phyloP scores from a whole-genome alignment of 1,140 invertebrate species.

The Camponotus floridanus region DNA sequence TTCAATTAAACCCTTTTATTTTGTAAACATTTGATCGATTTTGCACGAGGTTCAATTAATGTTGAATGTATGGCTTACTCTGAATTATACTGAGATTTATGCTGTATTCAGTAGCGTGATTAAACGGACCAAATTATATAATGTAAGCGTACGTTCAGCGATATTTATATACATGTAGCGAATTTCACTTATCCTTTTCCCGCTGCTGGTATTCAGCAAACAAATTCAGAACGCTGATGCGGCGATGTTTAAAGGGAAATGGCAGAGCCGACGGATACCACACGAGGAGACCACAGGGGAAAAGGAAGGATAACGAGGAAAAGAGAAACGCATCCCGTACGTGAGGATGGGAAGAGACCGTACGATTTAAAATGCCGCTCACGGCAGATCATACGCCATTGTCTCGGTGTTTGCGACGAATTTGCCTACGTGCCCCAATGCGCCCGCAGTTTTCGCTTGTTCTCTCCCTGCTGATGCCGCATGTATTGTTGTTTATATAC shows the following conservation, averaged over 20 bases:
- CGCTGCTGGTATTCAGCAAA: conserved; percentile 36
- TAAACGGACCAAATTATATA: conserved; percentile 10
- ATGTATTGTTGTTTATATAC: conserved; percentile 75
- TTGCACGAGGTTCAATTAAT: background rate
- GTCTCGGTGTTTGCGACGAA: conserved; percentile 84
- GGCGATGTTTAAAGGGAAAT: conserved; percentile 36
- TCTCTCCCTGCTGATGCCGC: conserved; percentile 37
- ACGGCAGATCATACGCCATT: conserved; percentile 80
- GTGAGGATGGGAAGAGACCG: conserved; percentile 57
- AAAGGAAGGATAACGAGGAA: conserved; percentile 32
- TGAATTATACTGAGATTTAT: conserved; percentile 10
- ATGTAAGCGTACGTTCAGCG: conserved; percentile 15
- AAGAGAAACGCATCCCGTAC: conserved; percentile 66
- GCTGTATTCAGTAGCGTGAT: conserved; percentile 33
- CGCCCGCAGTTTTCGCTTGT: conserved; percentile 72
- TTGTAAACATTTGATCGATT: background rate
- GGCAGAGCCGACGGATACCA: background rate
- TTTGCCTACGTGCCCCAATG: conserved; percentile 82
- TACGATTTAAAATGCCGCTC: conserved; percentile 81
- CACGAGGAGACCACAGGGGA: background rate
- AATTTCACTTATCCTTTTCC: conserved; percentile 46
- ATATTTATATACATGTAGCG: conserved; percentile 38
- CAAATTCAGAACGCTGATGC: conserved; percentile 47
- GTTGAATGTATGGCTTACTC: background rate
- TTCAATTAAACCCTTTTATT: background rate